Percentiles rank a stretch among this genome's conserved stretches.
phyloP scores from a whole-genome alignment of 2,797 vertebrate species.

The Steatocranus sp. region DNA sequence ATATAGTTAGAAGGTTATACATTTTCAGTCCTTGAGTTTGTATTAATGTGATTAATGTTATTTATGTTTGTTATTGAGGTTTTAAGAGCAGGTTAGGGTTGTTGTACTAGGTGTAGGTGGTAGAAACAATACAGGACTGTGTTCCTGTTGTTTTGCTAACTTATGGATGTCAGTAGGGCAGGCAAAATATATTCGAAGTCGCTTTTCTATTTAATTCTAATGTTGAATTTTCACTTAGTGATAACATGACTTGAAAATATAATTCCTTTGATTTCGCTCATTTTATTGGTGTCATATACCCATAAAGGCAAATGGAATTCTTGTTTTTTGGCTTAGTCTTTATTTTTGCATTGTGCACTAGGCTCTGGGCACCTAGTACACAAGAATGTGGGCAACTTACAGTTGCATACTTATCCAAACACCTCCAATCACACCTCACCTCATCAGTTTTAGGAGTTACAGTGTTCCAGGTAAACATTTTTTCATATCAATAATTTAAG shows the following conservation, averaged over 20 bases:
- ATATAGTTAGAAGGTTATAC: neutral
- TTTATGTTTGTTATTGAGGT: neutral
- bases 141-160: neutral
- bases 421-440: neutral
- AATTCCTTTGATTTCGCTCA: neutral
- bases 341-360: neutral
- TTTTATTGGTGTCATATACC: neutral
- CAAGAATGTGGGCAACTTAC: neutral
- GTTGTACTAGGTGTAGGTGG: neutral
- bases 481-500: neutral
- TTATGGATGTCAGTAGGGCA: neutral
- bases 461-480: neutral
- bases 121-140: neutral
- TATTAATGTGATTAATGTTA: neutral
- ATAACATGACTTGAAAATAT: neutral
- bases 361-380: neutral
- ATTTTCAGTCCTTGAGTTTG: neutral
- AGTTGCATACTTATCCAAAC: neutral
- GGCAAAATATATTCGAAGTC: neutral
- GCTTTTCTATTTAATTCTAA: neutral
- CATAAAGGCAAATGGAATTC: rapidly evolving
- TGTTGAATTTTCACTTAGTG: neutral
- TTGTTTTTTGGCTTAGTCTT: neutral
- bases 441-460: neutral
- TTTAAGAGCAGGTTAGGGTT: neutral